phyloP scores from a whole-genome alignment of 2,888 invertebrate genomes.

The Apocheima hispidaria region DNA sequence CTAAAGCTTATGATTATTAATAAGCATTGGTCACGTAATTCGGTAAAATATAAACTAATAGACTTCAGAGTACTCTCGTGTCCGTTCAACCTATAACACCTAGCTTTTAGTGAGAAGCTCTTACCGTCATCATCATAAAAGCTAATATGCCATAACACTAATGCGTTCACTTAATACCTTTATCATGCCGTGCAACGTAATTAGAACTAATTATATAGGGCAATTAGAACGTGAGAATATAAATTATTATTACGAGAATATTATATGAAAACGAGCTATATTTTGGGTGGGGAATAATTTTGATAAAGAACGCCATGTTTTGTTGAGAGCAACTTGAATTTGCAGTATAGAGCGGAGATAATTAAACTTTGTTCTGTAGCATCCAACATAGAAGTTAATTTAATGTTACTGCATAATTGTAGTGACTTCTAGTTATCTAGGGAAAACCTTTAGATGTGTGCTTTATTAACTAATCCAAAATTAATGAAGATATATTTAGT shows the following conservation, averaged over 20 bases:
- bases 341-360: slow-evolving; percentile 1
- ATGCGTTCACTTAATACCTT: slow-evolving; percentile 42
- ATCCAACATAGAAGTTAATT: neutral
- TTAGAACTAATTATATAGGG: slow-evolving; percentile 44
- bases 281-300: slow-evolving; percentile 29
- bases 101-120: slow-evolving; percentile 41
- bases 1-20: neutral
- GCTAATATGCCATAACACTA: slow-evolving; percentile 45
- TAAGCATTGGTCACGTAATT: slow-evolving; percentile 18
- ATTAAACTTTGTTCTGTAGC: slow-evolving; percentile 6
- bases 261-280: slow-evolving; percentile 28
- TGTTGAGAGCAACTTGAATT: slow-evolving; percentile 21
- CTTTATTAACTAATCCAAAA: neutral
- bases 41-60: slow-evolving; percentile 19
- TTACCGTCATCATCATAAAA: slow-evolving; percentile 43
- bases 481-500: too few relatives aligned
- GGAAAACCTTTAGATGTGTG: too few relatives aligned
- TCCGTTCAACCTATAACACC: slow-evolving; percentile 35
- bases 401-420: neutral
- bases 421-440: too few relatives aligned
- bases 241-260: slow-evolving; percentile 32
- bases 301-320: slow-evolving; percentile 23
- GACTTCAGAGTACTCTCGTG: slow-evolving; percentile 19
- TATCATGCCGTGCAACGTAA: slow-evolving; percentile 44
- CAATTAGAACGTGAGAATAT: slow-evolving; percentile 41